Percentiles rank a stretch among this genome's conserved stretches.
Conservation (phyloP, 2,888 invertebrate species). For the Icerya purchasi region DNA sequence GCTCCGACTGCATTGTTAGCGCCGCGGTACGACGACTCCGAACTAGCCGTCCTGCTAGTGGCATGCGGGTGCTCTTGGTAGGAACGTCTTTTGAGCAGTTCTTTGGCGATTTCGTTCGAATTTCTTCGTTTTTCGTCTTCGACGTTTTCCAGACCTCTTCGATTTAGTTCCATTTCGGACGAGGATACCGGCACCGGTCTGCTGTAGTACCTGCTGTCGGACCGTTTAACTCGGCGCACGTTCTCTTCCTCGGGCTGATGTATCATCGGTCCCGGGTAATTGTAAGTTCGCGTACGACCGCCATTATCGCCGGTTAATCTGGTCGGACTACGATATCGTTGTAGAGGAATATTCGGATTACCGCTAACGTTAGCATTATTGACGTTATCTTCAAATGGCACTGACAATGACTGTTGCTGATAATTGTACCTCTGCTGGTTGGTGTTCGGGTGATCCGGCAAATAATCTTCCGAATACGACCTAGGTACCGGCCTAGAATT, state of each 20-base stretch:
- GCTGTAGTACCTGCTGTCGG: slow-evolving; percentile 9
- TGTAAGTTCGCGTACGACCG: no score
- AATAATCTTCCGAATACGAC: slow-evolving; percentile 11
- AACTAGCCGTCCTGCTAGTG: slow-evolving; percentile 3
- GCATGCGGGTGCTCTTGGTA: slow-evolving; percentile 28
- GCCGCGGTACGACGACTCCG: slow-evolving; percentile 23
- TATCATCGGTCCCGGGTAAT: neutral
- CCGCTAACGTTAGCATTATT: no score
- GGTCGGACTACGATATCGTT: slow-evolving; percentile 21
- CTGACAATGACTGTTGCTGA: slow-evolving; percentile 2
- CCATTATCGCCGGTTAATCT: slow-evolving; percentile 6
- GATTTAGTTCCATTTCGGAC: neutral
- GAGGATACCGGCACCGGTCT: neutral
- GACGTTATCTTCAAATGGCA: slow-evolving; percentile 14
- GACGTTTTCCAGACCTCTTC: neutral
- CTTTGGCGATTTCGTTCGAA: slow-evolving; percentile 29
- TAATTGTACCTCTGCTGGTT: neutral
- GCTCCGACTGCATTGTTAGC: slow-evolving; percentile 4
- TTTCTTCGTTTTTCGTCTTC: slow-evolving; percentile 29
- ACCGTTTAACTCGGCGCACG: slow-evolving; percentile 8
- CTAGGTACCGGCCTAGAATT: slow-evolving; percentile 11
- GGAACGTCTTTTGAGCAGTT: slow-evolving; percentile 28
- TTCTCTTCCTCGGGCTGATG: neutral
- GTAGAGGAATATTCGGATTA: slow-evolving; percentile 19
- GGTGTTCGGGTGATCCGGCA: slow-evolving; percentile 8